These are phyloP conservation scores for Otolemur garnettii DNA, from an alignment of 2,113 vertebrate genomes.

Conservation along the genomic window DNA sequence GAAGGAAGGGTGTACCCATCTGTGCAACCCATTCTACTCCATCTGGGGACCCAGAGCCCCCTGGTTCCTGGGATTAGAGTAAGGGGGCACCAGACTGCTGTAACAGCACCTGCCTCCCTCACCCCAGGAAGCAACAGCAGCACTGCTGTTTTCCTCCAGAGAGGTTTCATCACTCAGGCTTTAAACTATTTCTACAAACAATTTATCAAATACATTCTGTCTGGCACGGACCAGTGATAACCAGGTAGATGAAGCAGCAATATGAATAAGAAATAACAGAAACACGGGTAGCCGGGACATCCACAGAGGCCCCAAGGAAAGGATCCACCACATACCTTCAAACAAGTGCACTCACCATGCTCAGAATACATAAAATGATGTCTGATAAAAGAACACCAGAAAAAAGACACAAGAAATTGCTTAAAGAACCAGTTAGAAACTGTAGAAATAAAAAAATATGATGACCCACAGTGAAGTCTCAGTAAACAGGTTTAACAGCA, in stretches of 20 bases:
- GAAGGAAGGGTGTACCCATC: fast-evolving
- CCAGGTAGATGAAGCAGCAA: no score
- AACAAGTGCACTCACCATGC: neutral
- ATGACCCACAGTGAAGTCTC: neutral
- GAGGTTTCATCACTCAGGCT: neutral
- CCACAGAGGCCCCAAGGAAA: neutral
- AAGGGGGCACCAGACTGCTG: neutral
- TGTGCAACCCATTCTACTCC: neutral
- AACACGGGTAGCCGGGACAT: neutral
- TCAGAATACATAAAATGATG: neutral
- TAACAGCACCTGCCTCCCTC: no score
- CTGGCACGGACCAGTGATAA: neutral
- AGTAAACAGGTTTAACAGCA: neutral
- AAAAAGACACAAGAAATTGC: neutral
- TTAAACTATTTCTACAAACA: neutral
- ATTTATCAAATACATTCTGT: no score
- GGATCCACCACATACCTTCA: neutral
- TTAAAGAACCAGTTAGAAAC: neutral
- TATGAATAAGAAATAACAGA: neutral
- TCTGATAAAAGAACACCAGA: neutral
- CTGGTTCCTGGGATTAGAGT: neutral
- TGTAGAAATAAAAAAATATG: neutral
- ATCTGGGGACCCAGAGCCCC: neutral
- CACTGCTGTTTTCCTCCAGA: neutral
- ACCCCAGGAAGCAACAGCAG: neutral